phyloP scores from a whole-genome alignment of 2,113 vertebrate species.

The Vidua macroura region DNA sequence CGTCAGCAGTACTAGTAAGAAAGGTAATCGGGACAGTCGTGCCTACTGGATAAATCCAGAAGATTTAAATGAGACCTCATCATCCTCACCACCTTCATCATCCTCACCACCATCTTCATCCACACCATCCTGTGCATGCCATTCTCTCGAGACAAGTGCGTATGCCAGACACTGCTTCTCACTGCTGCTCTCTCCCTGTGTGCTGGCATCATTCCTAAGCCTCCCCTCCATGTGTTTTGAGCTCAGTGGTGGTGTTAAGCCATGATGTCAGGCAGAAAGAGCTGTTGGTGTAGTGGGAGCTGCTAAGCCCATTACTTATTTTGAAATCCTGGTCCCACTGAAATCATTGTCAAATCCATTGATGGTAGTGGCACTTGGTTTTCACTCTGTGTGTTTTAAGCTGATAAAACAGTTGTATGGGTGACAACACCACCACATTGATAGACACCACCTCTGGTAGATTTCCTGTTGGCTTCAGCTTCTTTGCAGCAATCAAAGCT shows the following conservation, averaged over 20 bases:
- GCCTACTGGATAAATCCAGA: constrained; percentile 96
- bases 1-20: constrained; percentile 79
- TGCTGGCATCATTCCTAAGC: constrained; percentile 27
- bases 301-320: background rate
- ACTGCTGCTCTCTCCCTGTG: background rate
- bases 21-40: constrained; percentile 85
- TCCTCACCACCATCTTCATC: constrained; percentile 67
- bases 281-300: background rate
- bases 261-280: background rate
- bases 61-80: constrained; percentile 61
- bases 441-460: background rate
- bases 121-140: constrained; percentile 78
- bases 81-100: constrained; percentile 70
- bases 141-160: constrained; percentile 80
- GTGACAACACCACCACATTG: background rate
- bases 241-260: background rate
- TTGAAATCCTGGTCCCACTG: background rate
- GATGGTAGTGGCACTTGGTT: background rate
- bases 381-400: background rate
- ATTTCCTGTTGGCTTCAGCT: constrained; percentile 13
- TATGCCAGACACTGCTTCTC: constrained; percentile 68
- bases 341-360: background rate
- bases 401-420: background rate
- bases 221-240: background rate
- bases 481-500: background rate